A percentile compares a stretch with the other conserved stretches of the same genome.
These are phyloP conservation scores for Propithecus deckenii DNA, from an alignment of 2,797 vertebrate genomes.

Conservation along the genomic window DNA sequence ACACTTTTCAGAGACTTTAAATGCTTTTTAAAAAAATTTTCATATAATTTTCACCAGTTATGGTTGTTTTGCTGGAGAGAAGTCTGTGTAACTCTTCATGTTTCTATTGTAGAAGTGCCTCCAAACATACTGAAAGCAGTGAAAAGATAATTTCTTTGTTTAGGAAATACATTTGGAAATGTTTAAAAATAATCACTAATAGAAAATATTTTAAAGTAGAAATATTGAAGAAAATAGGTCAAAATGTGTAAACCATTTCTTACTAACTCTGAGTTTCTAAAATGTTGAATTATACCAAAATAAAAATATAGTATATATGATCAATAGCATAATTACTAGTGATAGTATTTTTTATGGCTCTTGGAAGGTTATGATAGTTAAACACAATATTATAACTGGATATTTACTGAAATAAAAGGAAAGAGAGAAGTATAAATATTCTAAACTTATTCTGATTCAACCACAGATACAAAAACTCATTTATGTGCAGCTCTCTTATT, in stretches of 20 bases:
- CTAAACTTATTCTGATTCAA: neutral
- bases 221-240: neutral
- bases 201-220: neutral
- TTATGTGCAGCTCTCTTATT: neutral
- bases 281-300: neutral
- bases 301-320: neutral
- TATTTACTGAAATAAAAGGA: neutral
- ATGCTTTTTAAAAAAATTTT: neutral
- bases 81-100: neutral
- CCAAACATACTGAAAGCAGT: neutral
- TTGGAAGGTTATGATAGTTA: neutral
- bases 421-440: neutral
- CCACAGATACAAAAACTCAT: neutral
- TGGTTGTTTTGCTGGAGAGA: neutral
- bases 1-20: neutral
- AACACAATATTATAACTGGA: neutral
- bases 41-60: neutral
- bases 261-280: neutral
- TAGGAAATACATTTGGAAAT: neutral
- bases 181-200: neutral
- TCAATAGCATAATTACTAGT: neutral
- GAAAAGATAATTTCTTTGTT: neutral
- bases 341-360: neutral
- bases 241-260: neutral
- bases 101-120: neutral